Percentiles rank a stretch among this genome's conserved stretches.
Evolutionary conservation across 2,888 invertebrate species (phyloP).

Genomic region (Dicyrtoma fusca): DNA sequence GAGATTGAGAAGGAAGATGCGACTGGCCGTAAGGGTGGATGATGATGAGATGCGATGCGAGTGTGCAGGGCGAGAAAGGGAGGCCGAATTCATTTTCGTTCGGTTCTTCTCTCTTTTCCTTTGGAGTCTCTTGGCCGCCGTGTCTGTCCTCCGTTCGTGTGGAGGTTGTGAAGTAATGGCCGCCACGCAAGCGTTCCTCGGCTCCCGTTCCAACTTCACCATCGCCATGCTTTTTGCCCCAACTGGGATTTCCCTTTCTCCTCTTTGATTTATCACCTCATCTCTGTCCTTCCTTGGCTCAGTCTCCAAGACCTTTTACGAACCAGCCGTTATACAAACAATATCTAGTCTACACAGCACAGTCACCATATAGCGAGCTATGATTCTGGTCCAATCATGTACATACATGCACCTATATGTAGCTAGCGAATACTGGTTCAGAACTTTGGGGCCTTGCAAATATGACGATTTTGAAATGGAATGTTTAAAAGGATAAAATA

Average conservation of each 20-base stretch:
- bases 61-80: neutral
- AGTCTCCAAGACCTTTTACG: constrained; percentile 29
- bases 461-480: no score
- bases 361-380: constrained; percentile 10
- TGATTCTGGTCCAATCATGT: constrained; percentile 16
- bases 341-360: constrained; percentile 31
- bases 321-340: constrained; percentile 35
- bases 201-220: constrained; percentile 38
- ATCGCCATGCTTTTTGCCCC: constrained; percentile 41
- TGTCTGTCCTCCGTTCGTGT: neutral
- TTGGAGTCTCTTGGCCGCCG: neutral
- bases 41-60: neutral
- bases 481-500: no score
- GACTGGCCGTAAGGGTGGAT: neutral
- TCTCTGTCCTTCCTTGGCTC: constrained; percentile 18
- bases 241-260: constrained; percentile 39
- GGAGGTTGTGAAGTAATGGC: constrained; percentile 45
- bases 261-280: constrained; percentile 41
- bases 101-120: constrained; percentile 6
- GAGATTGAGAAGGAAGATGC: constrained; percentile 3
- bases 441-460: no score
- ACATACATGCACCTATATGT: constrained; percentile 12
- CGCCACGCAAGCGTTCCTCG: constrained; percentile 56
- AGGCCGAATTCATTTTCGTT: constrained; percentile 20
- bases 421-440: no score